phyloP scores from a whole-genome alignment of 2,797 vertebrate species.

The Eulemur mongoz region DNA sequence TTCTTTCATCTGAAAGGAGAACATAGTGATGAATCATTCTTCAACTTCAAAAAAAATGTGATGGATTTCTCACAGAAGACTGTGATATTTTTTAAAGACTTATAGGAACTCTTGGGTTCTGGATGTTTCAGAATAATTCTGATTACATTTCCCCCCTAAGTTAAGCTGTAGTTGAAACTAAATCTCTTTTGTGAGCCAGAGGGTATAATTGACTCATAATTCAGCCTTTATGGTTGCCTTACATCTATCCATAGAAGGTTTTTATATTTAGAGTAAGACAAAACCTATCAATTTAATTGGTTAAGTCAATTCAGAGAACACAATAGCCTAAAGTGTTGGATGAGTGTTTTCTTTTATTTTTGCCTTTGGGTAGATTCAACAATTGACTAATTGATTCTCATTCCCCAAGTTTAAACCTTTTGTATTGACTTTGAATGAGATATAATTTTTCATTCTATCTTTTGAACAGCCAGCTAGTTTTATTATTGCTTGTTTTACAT shows the following conservation, averaged over 20 bases:
- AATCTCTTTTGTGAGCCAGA: constrained; percentile 31
- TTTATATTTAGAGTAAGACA: constrained; percentile 34
- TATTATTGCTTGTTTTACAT: constrained; percentile 40
- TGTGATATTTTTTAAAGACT: background rate
- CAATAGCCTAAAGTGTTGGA: background rate
- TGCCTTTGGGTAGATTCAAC: constrained; percentile 5
- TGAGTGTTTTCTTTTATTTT: background rate
- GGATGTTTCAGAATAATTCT: constrained; percentile 25
- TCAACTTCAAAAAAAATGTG: background rate
- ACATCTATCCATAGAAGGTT: background rate
- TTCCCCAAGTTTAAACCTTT: background rate
- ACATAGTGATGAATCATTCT: background rate
- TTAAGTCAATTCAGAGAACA: constrained; percentile 6
- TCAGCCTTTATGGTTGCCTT: constrained; percentile 23
- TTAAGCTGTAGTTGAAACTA: constrained; percentile 25
- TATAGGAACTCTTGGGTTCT: background rate
- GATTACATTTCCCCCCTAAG: background rate
- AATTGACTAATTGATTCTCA: constrained; percentile 8
- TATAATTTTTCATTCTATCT: constrained; percentile 26
- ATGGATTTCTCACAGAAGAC: background rate
- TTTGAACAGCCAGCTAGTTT: constrained; percentile 22
- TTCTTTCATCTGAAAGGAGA: background rate
- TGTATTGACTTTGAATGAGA: background rate
- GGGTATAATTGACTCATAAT: constrained; percentile 3
- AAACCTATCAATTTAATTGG: constrained; percentile 38